Percentiles rank a stretch among this genome's conserved stretches.
These are phyloP conservation scores for Limosa lapponica DNA, from an alignment of 2,797 vertebrate species.

Conservation along the genomic window DNA sequence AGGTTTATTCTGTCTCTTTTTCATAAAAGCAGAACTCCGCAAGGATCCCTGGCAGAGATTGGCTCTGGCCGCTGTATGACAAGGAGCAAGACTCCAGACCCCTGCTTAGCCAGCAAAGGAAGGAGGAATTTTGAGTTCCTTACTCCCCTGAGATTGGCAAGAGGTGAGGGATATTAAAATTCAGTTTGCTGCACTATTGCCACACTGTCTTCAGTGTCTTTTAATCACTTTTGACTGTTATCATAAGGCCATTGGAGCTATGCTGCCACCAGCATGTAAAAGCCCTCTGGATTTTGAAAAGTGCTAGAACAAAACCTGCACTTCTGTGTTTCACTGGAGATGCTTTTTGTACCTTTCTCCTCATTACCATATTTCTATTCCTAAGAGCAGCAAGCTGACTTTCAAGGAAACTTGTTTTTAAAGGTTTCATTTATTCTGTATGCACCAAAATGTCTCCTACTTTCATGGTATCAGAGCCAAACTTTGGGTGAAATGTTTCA, in stretches of 20 bases:
- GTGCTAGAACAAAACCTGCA: neutral
- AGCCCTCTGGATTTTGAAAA: neutral
- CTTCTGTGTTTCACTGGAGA: slow-evolving; percentile 29
- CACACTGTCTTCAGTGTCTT: neutral
- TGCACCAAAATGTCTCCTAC: slow-evolving; percentile 44
- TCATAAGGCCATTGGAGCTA: neutral
- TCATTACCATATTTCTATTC: slow-evolving; percentile 27
- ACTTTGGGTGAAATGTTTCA: slow-evolving; percentile 59
- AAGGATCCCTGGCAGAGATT: neutral
- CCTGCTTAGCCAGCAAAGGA: neutral
- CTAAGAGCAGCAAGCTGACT: slow-evolving; percentile 47
- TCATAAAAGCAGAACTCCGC: neutral
- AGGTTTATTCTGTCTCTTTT: neutral
- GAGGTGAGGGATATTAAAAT: neutral
- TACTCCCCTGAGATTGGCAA: neutral
- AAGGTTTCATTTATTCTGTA: slow-evolving; percentile 54
- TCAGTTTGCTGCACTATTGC: neutral
- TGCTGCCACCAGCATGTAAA: neutral
- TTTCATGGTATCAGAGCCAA: slow-evolving; percentile 42
- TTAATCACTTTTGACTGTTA: neutral
- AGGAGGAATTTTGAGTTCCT: neutral
- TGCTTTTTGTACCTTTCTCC: slow-evolving; percentile 39
- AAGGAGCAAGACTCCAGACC: neutral
- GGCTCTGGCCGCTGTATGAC: neutral
- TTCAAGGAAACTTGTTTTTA: slow-evolving; percentile 56